Percentiles rank a stretch among this genome's conserved stretches.
These are phyloP conservation scores for Schizopygopsis pylzovi DNA, from an alignment of 2,797 vertebrate genomes.

Conservation along the genomic window DNA sequence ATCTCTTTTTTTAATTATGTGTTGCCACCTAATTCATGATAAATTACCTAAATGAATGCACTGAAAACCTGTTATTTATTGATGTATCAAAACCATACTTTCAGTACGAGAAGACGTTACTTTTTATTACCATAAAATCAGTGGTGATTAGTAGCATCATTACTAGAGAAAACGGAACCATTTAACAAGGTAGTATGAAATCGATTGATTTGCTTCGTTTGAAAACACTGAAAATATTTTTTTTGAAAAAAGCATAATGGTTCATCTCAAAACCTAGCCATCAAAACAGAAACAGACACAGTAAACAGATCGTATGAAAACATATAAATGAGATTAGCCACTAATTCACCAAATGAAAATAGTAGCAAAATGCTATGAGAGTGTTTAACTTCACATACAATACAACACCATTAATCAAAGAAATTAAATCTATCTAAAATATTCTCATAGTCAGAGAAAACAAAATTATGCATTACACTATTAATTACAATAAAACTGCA, in stretches of 20 bases:
- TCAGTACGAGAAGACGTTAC: rapidly evolving
- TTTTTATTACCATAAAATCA: no score
- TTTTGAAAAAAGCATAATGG: background rate
- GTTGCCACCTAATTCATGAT: background rate
- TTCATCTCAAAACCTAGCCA: background rate
- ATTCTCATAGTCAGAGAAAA: background rate
- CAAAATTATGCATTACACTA: background rate
- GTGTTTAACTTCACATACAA: background rate
- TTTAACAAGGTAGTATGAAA: no score
- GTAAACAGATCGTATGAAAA: background rate
- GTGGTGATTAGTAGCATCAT: background rate
- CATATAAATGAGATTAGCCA: background rate
- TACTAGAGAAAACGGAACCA: background rate
- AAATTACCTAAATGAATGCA: background rate
- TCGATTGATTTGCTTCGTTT: no score
- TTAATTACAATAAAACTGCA: background rate
- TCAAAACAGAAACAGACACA: background rate
- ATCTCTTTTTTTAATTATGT: background rate
- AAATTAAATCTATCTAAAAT: background rate
- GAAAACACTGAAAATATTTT: background rate
- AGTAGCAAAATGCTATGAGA: background rate
- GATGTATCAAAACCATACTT: background rate
- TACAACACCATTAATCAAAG: background rate
- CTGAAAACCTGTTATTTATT: background rate
- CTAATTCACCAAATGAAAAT: background rate